These are phyloP conservation scores for Lycaon pictus DNA, from an alignment of 2,113 vertebrate genomes.

Conservation along the genomic window DNA sequence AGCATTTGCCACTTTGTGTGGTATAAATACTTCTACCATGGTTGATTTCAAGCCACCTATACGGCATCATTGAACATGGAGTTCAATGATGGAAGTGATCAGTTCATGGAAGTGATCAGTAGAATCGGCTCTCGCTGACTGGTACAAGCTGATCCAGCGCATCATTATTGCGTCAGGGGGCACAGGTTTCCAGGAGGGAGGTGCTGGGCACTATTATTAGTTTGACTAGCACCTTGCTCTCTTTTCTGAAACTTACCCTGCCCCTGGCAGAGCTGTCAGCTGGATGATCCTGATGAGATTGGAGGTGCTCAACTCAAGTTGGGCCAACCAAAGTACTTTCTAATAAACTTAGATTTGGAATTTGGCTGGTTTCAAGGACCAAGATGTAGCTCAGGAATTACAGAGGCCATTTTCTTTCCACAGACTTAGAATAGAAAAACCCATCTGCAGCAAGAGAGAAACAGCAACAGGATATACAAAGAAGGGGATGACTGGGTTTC, in stretches of 20 bases:
- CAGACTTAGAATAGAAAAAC: background rate
- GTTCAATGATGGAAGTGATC: background rate
- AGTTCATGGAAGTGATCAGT: background rate
- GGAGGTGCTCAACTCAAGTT: background rate
- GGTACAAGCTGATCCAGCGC: background rate
- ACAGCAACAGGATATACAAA: background rate
- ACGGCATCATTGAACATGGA: background rate
- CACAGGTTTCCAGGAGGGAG: background rate
- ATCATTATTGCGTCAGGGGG: background rate
- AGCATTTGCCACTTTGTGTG: background rate
- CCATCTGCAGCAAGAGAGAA: background rate
- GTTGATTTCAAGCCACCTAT: background rate
- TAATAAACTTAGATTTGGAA: background rate
- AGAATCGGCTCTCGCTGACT: background rate
- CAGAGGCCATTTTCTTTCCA: background rate
- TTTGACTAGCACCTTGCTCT: background rate
- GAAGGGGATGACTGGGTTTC: background rate
- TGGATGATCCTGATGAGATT: background rate
- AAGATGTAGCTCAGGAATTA: background rate
- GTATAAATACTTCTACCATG: background rate
- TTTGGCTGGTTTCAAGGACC: conserved; percentile 8
- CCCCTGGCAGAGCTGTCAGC: background rate
- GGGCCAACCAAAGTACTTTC: background rate
- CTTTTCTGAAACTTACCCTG: background rate
- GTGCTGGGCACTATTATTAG: background rate